Base-by-base conservation (phyloP, 2,888 invertebrate species). In the Microctonus brassicae region DNA sequence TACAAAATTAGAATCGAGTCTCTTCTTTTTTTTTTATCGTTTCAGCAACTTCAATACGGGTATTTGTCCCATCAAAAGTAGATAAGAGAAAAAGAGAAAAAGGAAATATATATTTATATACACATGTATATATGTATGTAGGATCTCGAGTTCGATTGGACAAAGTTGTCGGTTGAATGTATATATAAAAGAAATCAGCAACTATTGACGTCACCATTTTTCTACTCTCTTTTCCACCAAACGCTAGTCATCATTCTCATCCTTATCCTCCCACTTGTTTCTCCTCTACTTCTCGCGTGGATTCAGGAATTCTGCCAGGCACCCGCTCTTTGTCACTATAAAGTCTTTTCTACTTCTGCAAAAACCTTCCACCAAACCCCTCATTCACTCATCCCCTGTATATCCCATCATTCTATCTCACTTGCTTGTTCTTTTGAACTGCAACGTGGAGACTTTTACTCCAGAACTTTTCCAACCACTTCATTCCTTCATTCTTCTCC, bases 41-140 rank as follows among this genome's bases (percentile, higher is more conserved):
- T 26, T 29, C 13, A 57, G 24, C 52, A 70, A 55, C 47, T 17
- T 53, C 68, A 75, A 73, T 73, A 63, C 47, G 55, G 67, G 34
- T 63, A 47, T 72, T 64, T 67, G 58, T 34, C 64, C 26, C 57
- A 61, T 58, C 33, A 29, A 53, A 17, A 36, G 26, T 62, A 20
- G 65, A 53, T 13, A 42, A 34, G 29, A 39, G 34, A 65, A 24
- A 10, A 47, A 63, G 29, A n/a, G 22, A n/a, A 33, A 34, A 22
- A 22, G 22, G 17, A 24, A 67, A 72, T 73, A 75, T 77, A 73
- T 78, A 77, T 77, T 73, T 75, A 78, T 72, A 61, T n/a, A n/a
- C n/a, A n/a, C n/a, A n/a, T 67, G 70, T 76, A 39, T 76, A 73
- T 78, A 76, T 74, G 76, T 69, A 60, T 69, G 75, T 73, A 68